Evolutionary conservation across 2,888 invertebrate species (phyloP).

Genomic region (Coenonympha glycerion): DNA sequence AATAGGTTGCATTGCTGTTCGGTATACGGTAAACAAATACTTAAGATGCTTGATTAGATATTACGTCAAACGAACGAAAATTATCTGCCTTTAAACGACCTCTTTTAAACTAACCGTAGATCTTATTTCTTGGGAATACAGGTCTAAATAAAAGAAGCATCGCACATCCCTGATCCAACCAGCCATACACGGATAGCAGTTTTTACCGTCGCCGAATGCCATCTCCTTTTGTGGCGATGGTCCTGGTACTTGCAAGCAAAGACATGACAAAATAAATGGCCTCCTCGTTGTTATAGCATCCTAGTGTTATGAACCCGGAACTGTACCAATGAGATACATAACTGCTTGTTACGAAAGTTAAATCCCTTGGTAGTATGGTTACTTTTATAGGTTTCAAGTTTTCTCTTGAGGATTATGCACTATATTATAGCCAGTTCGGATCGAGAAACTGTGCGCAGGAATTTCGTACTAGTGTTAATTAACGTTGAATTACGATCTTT

Average conservation of each 20-base stretch:
- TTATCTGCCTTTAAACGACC: not conserved
- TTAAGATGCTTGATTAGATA: conserved; percentile 25
- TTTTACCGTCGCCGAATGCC: conserved; percentile 30
- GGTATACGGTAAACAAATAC: conserved; percentile 9
- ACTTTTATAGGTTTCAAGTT: not conserved
- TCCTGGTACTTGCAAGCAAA: conserved; percentile 33
- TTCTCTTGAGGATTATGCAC: conserved; percentile 7
- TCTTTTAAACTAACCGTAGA: not conserved
- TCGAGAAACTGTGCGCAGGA: conserved; percentile 3
- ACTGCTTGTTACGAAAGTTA: not conserved
- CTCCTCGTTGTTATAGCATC: conserved; percentile 17
- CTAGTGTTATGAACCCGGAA: conserved; percentile 22
- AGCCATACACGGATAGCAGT: conserved; percentile 18
- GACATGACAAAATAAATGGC: conserved; percentile 28
- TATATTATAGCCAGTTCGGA: too few relatives aligned
- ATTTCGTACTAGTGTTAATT: conserved; percentile 12
- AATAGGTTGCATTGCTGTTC: not conserved
- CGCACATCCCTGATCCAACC: conserved; percentile 4
- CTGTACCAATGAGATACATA: not conserved
- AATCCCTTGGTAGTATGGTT: conserved; percentile 1
- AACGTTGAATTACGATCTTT: conserved; percentile 9
- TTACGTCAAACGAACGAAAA: conserved; percentile 16
- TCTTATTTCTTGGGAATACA: conserved; percentile 3
- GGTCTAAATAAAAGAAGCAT: conserved; percentile 8
- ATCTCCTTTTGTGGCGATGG: conserved; percentile 30